phyloP scores from a whole-genome alignment of 2,113 vertebrate genomes.

The Dipodomys merriami region DNA sequence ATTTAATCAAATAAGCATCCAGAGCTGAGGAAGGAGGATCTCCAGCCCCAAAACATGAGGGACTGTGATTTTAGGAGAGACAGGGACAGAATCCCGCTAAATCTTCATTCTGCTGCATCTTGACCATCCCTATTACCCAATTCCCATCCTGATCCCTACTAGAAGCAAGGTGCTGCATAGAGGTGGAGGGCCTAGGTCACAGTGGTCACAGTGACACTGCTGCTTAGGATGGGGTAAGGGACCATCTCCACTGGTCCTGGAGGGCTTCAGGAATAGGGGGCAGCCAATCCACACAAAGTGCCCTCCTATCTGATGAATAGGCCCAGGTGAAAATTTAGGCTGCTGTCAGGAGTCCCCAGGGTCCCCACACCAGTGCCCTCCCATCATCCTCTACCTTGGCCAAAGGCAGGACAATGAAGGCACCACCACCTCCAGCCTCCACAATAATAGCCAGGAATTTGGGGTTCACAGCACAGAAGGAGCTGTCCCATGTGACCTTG shows the following conservation, averaged over 20 bases:
- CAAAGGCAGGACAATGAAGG: constrained; percentile 95
- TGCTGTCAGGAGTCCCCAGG: background rate
- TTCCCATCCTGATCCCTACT: background rate
- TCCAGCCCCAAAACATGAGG: background rate
- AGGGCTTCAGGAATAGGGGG: background rate
- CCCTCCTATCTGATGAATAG: background rate
- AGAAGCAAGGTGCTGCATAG: background rate
- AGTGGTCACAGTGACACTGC: background rate
- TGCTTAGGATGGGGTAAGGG: background rate
- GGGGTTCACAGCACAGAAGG: constrained; percentile 97
- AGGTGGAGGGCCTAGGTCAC: background rate
- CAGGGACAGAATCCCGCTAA: background rate
- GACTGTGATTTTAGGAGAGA: background rate
- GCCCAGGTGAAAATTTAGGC: background rate
- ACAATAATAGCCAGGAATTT: constrained; percentile 98
- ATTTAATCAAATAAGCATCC: background rate
- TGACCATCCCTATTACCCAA: background rate
- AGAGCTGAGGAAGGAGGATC: background rate
- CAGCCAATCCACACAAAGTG: background rate
- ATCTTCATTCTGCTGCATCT: background rate
- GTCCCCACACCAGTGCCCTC: background rate
- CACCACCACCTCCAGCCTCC: constrained; percentile 95
- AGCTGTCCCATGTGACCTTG: constrained; percentile 99
- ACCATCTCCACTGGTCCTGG: background rate
- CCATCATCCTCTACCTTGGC: constrained; percentile 89